Base-by-base conservation (phyloP, 2,113 vertebrate genomes). In the Progne subis region DNA sequence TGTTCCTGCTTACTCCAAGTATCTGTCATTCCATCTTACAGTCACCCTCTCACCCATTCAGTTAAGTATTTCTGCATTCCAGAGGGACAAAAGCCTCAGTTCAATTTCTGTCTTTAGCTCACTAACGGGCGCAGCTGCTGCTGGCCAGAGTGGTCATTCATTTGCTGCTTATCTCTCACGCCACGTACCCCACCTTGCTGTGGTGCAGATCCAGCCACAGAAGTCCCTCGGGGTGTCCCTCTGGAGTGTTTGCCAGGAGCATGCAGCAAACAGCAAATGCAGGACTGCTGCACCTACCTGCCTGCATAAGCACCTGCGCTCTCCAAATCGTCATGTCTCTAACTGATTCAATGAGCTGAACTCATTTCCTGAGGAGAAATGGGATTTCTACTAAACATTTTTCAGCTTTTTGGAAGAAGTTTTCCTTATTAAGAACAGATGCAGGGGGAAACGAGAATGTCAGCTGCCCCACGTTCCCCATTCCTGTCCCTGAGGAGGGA, bases 61-160 rank as follows among this genome's bases (percentile, higher is more conserved):
- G 18, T 7, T 19, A 44, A 39, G 4, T 50, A 63, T 57, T 89
- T 90, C 59, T 86, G 49, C 67, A 69, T 25, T 23, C 21, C 32
- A 15, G 60, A 59, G 15, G 11, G 32, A 65, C 34, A 39, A 80
- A 79, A 82, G 14, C 19, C 61, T 76, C 10, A 52, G 23, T 24
- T 60, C 53, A 16, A 3, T 57, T 92, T 64, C 67, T 90, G 44
- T 23, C 34, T 75, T 76, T 15, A 52, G 49, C 6, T 82, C 53
- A 32, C 23, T 14, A 12, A 52, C 0, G 0, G 20, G 24, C 71
- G 41, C 6, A 2, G 52, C 26, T 41, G 60, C 19, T 34, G 49
- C 52, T 18, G 44, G 32, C 34, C 46, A 19, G 53, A 69, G 8
- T 17, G 55, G 32, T 46, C 52, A 9, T 32, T 52, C 41, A 7